Evolutionary conservation across 1,140 invertebrate species (phyloP).

Genomic region (Homalodisca vitripennis): DNA sequence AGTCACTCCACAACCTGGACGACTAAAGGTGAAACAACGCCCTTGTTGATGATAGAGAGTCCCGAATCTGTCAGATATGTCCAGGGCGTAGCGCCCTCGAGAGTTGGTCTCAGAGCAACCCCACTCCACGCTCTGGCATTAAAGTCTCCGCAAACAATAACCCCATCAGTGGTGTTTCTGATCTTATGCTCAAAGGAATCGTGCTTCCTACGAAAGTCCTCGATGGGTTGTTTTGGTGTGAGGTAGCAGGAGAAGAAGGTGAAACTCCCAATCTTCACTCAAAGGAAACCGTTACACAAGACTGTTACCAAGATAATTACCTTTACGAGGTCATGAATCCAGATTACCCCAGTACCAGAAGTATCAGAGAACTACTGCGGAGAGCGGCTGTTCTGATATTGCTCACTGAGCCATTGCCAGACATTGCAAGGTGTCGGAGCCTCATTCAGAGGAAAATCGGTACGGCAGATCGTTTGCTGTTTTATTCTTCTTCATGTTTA

Average conservation of each 20-base stretch:
- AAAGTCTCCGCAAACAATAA: no score
- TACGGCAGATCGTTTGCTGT: no score
- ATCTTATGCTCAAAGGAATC: conserved; percentile 3
- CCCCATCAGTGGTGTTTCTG: background rate
- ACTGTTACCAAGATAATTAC: background rate
- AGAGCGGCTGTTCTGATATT: background rate
- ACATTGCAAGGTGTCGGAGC: background rate
- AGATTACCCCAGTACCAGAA: background rate
- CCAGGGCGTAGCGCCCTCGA: background rate
- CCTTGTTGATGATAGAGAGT: background rate
- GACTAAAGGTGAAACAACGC: background rate
- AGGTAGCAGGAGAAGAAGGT: no score
- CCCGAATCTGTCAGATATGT: background rate
- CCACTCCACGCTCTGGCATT: background rate
- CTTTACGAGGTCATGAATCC: conserved; percentile 1
- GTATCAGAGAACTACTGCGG: background rate
- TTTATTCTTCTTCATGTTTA: conserved; percentile 1
- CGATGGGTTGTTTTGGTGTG: background rate
- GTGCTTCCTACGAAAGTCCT: background rate
- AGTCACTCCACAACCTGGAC: background rate
- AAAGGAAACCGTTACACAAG: background rate
- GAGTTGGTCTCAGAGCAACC: no score
- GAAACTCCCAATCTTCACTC: background rate
- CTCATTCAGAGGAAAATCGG: background rate
- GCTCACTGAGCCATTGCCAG: no score